Base-by-base conservation (phyloP, 1,140 invertebrate genomes). In the Heliconius hewitsoni region DNA sequence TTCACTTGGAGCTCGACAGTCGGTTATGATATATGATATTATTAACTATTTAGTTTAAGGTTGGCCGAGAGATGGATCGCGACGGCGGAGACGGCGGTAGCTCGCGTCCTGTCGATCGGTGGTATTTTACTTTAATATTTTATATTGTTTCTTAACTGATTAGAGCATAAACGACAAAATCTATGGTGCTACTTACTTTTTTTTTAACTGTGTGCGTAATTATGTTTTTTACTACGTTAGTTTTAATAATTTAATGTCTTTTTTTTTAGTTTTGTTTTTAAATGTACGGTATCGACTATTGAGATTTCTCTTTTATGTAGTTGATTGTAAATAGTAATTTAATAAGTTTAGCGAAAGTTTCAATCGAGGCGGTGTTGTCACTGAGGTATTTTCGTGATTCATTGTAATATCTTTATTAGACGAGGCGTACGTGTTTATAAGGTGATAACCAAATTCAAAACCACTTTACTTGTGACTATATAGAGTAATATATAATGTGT, bases 141-240 rank as follows among this genome's bases (percentile, higher is more conserved):
- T 46, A 74, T 55, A 55, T 77, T 73, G 55, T 83, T 74, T 76
- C 50, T 74, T 74, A 74, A 81, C 60, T 71, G 71, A 71, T 73
- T 57, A 71, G 57, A 74, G 71, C 71, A 81, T 80, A 73, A 81
- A 82, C 74, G 74, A 81, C 78, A 82, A 82, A 86, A 86, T 84
- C 76, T 77, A 86, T 88, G 90, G 90, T 91, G 90, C 89, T 90
- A 90, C 73, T 86, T 85, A 87, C 80, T 87, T 82, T 50, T 74
- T 57, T 84, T 57, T 84, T 77, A 82, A 84, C 27, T 27, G 76
- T 57, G 76, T 81, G 82, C 55, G 19, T 77, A 52, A 74, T 74
- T 82, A 70, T 27, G 6, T 37, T 37, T 37, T 71, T 71, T 78
- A 23, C n/a, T 60, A 57, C 70, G 27, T 70, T 74, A 71, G 71